Conservation (phyloP, 2,113 vertebrate species). For the Oncorhynchus nerka region DNA sequence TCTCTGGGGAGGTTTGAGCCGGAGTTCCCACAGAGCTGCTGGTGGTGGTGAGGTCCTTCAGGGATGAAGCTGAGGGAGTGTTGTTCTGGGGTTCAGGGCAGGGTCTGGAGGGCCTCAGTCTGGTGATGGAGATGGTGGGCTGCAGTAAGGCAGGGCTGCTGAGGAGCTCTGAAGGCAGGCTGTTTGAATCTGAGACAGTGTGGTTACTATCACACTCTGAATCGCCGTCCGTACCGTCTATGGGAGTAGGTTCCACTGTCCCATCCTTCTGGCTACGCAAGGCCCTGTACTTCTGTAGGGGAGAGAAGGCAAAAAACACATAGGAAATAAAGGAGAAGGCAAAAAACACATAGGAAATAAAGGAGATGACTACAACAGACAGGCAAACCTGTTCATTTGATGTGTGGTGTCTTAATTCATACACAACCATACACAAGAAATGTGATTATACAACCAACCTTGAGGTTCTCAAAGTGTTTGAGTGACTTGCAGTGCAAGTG, state of each 20-base stretch:
- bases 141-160: constrained; percentile 1
- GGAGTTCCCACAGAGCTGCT: constrained; percentile 3
- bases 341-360: not conserved
- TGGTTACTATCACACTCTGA: constrained; percentile 13
- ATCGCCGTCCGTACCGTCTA: not conserved
- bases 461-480: constrained; percentile 92
- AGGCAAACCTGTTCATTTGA: not conserved
- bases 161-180: not conserved
- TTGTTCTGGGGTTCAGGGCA: not conserved
- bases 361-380: not conserved
- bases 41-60: constrained; percentile 1
- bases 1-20: constrained; percentile 1
- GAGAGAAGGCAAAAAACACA: not conserved
- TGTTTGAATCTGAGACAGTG: not conserved
- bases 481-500: constrained; percentile 91
- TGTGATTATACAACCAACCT: constrained; percentile 76
- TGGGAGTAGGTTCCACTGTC: constrained; percentile 18
- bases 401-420: not conserved
- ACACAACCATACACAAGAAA: not conserved
- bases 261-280: constrained; percentile 44
- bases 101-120: not conserved
- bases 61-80: not conserved
- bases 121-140: constrained; percentile 26
- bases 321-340: not conserved
- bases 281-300: constrained; percentile 60